A percentile compares a stretch with the other conserved stretches of the same genome.
Conservation (phyloP, 2,888 invertebrate species). For the Chalcosyrphus nemorum region DNA sequence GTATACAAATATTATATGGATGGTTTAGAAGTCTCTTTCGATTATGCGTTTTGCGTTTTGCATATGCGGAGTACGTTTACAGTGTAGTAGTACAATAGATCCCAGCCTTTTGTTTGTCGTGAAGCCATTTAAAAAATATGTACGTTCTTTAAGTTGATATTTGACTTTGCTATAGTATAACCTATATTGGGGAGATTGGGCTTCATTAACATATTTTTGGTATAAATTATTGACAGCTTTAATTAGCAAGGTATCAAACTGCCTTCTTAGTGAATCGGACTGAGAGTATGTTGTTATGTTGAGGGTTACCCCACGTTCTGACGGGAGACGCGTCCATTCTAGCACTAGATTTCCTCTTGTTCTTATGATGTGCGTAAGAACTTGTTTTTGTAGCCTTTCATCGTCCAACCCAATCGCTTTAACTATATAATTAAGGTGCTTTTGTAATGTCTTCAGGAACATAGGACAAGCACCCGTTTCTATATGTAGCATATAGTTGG, state of each 20-base stretch:
- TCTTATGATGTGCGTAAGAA: too few species aligned
- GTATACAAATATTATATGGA: background rate
- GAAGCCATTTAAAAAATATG: background rate
- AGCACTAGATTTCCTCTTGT: too few species aligned
- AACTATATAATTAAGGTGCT: too few species aligned
- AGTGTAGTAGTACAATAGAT: background rate
- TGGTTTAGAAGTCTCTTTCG: background rate
- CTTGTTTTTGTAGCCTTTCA: too few species aligned
- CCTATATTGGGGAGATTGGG: background rate
- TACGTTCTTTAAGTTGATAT: background rate
- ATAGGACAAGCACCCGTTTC: too few species aligned
- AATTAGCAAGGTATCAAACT: background rate
- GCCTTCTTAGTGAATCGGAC: background rate
- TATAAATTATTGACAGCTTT: background rate
- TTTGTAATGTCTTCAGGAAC: too few species aligned
- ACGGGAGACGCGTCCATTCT: too few species aligned
- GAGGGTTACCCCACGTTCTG: too few species aligned
- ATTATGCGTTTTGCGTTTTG: background rate
- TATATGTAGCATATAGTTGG: too few species aligned
- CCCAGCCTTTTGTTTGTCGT: background rate
- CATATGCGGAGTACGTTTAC: background rate
- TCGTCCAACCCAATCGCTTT: too few species aligned
- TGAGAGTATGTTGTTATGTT: background rate
- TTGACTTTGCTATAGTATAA: background rate
- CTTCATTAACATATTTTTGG: background rate